phyloP scores from a whole-genome alignment of 2,888 invertebrate species.

The Aelia acuminata region DNA sequence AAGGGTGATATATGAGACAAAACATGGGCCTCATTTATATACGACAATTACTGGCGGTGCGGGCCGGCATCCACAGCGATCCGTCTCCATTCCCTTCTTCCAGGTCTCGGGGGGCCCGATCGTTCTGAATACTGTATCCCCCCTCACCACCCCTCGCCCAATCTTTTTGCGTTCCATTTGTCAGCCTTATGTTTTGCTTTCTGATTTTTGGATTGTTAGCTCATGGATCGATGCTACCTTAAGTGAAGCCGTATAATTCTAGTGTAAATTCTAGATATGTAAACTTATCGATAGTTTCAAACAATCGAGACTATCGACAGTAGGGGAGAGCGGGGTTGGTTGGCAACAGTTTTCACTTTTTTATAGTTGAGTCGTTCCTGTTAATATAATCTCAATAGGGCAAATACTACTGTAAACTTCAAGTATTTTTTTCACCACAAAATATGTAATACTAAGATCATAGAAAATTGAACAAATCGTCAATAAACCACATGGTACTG shows the following conservation, averaged over 20 bases:
- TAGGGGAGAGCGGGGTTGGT: too few species aligned
- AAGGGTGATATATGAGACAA: slow-evolving; percentile 55
- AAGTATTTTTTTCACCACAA: too few species aligned
- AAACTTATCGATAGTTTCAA: too few species aligned
- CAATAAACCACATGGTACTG: too few species aligned
- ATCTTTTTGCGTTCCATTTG: slow-evolving; percentile 8
- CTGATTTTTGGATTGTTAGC: not conserved
- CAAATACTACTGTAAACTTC: too few species aligned
- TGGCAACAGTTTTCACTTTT: too few species aligned
- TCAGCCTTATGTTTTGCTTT: not conserved
- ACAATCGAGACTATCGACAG: too few species aligned
- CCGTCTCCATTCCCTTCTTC: slow-evolving; percentile 48
- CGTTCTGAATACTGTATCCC: slow-evolving; percentile 9
- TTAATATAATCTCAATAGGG: too few species aligned
- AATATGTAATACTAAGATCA: too few species aligned
- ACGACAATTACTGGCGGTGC: slow-evolving; percentile 38
- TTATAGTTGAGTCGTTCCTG: too few species aligned
- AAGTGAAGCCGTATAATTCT: not conserved
- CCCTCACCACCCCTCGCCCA: not conserved
- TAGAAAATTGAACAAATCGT: too few species aligned
- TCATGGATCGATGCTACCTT: not conserved
- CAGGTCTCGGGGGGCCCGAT: not conserved
- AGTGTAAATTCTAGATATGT: too few species aligned
- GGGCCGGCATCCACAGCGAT: not conserved
- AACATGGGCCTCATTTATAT: slow-evolving; percentile 53